Base-by-base conservation (phyloP, 2,113 vertebrate genomes). In the Tachycineta bicolor region DNA sequence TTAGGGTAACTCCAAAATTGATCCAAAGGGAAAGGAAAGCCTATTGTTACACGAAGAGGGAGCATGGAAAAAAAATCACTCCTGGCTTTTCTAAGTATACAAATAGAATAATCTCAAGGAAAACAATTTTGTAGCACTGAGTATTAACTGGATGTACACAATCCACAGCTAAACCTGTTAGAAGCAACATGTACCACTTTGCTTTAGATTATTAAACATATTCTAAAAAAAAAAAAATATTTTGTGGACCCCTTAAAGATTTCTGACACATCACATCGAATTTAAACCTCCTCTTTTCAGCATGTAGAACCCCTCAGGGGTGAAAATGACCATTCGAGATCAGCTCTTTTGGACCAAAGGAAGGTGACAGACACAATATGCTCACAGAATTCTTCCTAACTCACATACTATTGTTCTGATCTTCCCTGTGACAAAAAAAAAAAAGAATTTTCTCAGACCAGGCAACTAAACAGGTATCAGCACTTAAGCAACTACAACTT, bases 291-390 rank as follows among this genome's bases (percentile, higher is more conserved):
- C 53, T 44, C n/a, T 65, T 34, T 50, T 19, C 33, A 71, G 60
- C 39, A 29, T 0, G 6, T 6, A 63, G 31, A 65, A 3, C 12
- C 17, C 7, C 28, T 10, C 1, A 0, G 67, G 41, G 18, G 6
- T 22, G 29, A 53, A 83, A 91, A 37, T 0, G 1, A 31, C 26
- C 24, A 20, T 24, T 53, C 75, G 14, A 50, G 55, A 21, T 33
- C 29, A 28, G 33, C 21, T 64, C 44, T 82, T 65, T 31, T 20
- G 26, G 22, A 43, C 34, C 37, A 74, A 84, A n/a, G 1, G 1
- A 70, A 71, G 47, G 46, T 31, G n/a, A 49, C 49, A 78, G 76
- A 68, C 24, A 28, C 31, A 26, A 39, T 19, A 34, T 1, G 0
- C 56, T 34, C 73, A 65, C 5, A 53, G 20, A 78, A 85, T 44